A percentile compares a stretch with the other conserved stretches of the same genome.
Evolutionary conservation across 2,113 vertebrate species (phyloP).

Genomic region (Catharus minimus): DNA sequence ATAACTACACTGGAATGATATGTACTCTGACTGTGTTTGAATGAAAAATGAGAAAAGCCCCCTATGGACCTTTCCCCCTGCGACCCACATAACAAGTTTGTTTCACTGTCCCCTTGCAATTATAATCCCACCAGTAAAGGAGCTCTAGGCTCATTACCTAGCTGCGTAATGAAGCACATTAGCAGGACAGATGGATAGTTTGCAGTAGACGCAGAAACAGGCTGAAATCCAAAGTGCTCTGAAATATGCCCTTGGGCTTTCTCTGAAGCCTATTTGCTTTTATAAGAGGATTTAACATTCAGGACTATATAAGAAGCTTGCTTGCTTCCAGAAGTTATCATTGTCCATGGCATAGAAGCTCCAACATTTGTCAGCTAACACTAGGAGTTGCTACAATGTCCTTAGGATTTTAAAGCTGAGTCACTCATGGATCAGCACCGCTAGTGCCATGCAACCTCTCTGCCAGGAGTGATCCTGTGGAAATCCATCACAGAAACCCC

Average conservation of each 20-base stretch:
- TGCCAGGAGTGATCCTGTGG: not conserved
- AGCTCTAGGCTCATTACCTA: constrained; percentile 21
- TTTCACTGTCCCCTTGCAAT: not conserved
- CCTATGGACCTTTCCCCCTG: not conserved
- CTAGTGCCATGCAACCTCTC: not conserved
- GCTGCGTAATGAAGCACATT: constrained; percentile 21
- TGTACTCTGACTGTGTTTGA: not conserved
- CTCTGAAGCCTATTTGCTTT: not conserved
- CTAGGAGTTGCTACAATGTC: not conserved
- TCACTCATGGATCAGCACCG: not conserved
- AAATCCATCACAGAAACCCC: not conserved
- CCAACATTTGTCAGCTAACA: not conserved
- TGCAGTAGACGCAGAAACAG: constrained; percentile 20
- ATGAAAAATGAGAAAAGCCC: not conserved
- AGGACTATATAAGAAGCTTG: not conserved
- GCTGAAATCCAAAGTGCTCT: constrained; percentile 35
- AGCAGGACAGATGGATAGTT: constrained; percentile 46
- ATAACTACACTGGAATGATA: not conserved
- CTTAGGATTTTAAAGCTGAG: not conserved
- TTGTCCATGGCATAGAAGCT: not conserved
- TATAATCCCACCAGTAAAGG: not conserved
- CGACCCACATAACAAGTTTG: not conserved
- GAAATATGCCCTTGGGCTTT: constrained; percentile 37
- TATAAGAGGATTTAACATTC: constrained; percentile 14
- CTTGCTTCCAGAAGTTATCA: not conserved